Evolutionary conservation across 30 jellyfish, hydroid and myxozoan species (phyloP).

Genomic region (Chironex yamaguchii): DNA sequence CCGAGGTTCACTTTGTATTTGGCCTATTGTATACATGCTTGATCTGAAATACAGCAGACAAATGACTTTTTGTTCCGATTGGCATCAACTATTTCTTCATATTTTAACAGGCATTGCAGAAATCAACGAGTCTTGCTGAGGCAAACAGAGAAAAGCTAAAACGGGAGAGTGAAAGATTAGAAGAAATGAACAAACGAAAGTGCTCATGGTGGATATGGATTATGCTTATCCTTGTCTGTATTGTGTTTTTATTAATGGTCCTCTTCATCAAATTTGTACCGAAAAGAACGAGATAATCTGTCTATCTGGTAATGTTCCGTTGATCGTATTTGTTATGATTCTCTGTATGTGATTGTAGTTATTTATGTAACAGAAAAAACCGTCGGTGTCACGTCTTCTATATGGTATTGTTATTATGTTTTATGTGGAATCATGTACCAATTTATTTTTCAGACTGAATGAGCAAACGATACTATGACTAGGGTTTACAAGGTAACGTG

Average conservation of each 20-base stretch:
- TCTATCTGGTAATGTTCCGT: too few relatives aligned
- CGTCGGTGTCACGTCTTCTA: too few relatives aligned
- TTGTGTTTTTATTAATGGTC: slow-evolving; percentile 84
- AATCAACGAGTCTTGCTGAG: slow-evolving; percentile 78
- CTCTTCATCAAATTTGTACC: slow-evolving; percentile 89
- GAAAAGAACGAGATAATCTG: slow-evolving; percentile 39
- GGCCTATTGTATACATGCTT: not conserved
- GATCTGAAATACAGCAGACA: too few relatives aligned
- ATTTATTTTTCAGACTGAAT: too few relatives aligned
- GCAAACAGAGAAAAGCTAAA: slow-evolving; percentile 77
- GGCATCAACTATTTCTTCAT: too few relatives aligned
- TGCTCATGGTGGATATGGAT: slow-evolving; percentile 98
- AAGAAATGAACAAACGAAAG: slow-evolving; percentile 77
- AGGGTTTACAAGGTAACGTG: too few relatives aligned
- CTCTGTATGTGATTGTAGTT: too few relatives aligned
- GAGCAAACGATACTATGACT: too few relatives aligned
- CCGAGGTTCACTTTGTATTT: not conserved
- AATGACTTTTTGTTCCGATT: not conserved
- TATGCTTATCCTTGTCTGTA: slow-evolving; percentile 82
- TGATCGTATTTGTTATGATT: too few relatives aligned
- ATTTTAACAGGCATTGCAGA: slow-evolving; percentile 71
- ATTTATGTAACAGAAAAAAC: too few relatives aligned
- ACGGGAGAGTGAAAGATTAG: slow-evolving; percentile 83
- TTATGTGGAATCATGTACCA: too few relatives aligned
- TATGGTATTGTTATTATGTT: too few relatives aligned